These are phyloP conservation scores for Megamerina dolium DNA, from an alignment of 2,888 invertebrate species.

Conservation along the genomic window DNA sequence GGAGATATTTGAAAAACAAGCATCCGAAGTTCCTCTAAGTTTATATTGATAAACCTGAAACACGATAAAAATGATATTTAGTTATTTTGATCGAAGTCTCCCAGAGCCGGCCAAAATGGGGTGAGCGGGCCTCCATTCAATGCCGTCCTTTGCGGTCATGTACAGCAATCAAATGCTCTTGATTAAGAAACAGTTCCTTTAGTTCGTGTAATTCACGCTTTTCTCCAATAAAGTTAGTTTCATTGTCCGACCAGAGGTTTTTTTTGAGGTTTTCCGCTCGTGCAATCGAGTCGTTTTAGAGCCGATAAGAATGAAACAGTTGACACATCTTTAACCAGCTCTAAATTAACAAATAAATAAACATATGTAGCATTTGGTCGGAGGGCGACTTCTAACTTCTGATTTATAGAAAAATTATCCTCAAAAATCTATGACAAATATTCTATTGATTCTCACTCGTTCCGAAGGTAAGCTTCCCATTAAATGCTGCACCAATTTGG, in stretches of 20 bases:
- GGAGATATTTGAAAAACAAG: slow-evolving; percentile 18
- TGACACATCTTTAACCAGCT: slow-evolving; percentile 10
- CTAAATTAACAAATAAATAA: no score
- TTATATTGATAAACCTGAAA: slow-evolving; percentile 5
- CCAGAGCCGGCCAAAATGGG: slow-evolving; percentile 14
- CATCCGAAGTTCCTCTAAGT: slow-evolving; percentile 17
- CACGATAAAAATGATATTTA: slow-evolving; percentile 12
- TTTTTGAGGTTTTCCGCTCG: slow-evolving; percentile 4
- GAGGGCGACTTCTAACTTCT: not conserved
- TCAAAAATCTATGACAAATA: slow-evolving; percentile 6
- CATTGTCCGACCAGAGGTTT: slow-evolving; percentile 17
- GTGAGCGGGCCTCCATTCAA: no score
- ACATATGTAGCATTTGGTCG: no score
- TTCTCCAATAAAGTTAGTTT: slow-evolving; percentile 15
- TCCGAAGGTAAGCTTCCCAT: slow-evolving; percentile 3
- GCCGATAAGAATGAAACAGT: slow-evolving; percentile 12
- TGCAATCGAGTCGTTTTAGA: slow-evolving; percentile 6
- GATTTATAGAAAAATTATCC: slow-evolving; percentile 5
- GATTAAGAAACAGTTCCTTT: slow-evolving; percentile 2
- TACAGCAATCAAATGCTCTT: not conserved
- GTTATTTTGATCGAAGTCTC: slow-evolving; percentile 12
- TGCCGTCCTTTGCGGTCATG: slow-evolving; percentile 5
- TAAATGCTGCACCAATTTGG: slow-evolving; percentile 5
- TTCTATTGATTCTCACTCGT: not conserved
- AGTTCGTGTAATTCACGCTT: slow-evolving; percentile 11